phyloP scores from a whole-genome alignment of 2,113 vertebrate genomes.

The Lucifuga dentata region DNA sequence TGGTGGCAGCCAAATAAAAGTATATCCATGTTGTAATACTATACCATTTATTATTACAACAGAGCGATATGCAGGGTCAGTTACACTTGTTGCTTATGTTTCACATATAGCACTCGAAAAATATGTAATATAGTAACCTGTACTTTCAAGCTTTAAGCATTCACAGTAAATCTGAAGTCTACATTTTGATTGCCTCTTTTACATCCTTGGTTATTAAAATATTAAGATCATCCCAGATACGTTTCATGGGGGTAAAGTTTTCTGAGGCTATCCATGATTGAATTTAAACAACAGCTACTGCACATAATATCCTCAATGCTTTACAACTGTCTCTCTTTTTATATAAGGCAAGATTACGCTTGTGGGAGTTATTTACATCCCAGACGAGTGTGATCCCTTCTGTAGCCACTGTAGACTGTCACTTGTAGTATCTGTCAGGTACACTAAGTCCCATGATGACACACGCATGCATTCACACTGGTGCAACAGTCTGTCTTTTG shows the following conservation, averaged over 20 bases:
- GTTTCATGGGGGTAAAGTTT: background rate
- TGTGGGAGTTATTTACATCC: slow-evolving; percentile 49
- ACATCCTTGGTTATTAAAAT: background rate
- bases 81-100: too few relatives aligned
- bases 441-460: slow-evolving; percentile 38
- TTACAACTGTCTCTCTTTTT: background rate
- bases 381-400: slow-evolving; percentile 46
- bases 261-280: background rate
- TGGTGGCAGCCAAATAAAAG: background rate
- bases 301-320: background rate
- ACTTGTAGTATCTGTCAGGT: slow-evolving; percentile 31
- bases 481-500: slow-evolving; percentile 7
- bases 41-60: too few relatives aligned
- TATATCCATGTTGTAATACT: background rate
- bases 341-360: slow-evolving; percentile 4
- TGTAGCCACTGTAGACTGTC: slow-evolving; percentile 32
- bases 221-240: background rate
- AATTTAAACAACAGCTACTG: background rate
- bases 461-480: slow-evolving; percentile 22
- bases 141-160: too few relatives aligned
- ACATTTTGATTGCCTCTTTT: background rate
- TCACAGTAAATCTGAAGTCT: too few relatives aligned
- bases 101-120: too few relatives aligned
- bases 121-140: too few relatives aligned
- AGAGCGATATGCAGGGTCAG: too few relatives aligned